Base-by-base conservation (phyloP, 2,888 invertebrate species). In the Napeogenes inachia region DNA sequence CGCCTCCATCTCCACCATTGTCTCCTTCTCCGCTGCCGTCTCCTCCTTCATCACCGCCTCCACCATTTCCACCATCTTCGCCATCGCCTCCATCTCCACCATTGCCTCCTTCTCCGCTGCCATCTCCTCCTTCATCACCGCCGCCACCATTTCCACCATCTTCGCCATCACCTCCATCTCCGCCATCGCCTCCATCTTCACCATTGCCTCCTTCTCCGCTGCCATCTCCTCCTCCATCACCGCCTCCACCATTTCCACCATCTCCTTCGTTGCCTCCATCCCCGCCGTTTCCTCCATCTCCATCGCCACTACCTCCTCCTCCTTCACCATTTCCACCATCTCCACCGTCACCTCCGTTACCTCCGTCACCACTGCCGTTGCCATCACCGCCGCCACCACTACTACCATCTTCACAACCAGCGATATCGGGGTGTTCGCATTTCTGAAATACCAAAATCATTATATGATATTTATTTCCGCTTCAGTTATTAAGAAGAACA, bases 351-450 rank as follows among this genome's bases (percentile, higher is more conserved):
- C 4, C 12, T 8, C 50, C 30, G 21, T 30, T 30, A 0, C 50
- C 50, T 1, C 13, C 5, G 12, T 3, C 47, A 3, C 4, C n/a
- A 8, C 2, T 5, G n/a, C 47, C n/a, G 13, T n/a, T 13, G 2
- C 13, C 47, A 6, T 4, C 21, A 4, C 13, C 13, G 63, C 55
- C 10, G 62, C 13, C 54, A 56, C 46, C 56, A 60, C 32, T 58
- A 53, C 12, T n/a, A 4, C 47, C 47, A 13, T 6, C 47, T 13
- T 21, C 47, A 45, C 45, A 45, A 10, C 12, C 45, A 45, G 45
- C 35, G 35, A 5, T 35, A 6, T 6, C 4, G 35, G 35, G 35
- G 4, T 6, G 6, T 5, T 35, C 35, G 6, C 35, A 46, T 46
- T 13, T 5, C 46, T 13, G 2, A 21, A 21, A 21, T 21, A 21